These are phyloP conservation scores for Neuroscelio doddi DNA, from an alignment of 2,888 invertebrate genomes.

Conservation along the genomic window DNA sequence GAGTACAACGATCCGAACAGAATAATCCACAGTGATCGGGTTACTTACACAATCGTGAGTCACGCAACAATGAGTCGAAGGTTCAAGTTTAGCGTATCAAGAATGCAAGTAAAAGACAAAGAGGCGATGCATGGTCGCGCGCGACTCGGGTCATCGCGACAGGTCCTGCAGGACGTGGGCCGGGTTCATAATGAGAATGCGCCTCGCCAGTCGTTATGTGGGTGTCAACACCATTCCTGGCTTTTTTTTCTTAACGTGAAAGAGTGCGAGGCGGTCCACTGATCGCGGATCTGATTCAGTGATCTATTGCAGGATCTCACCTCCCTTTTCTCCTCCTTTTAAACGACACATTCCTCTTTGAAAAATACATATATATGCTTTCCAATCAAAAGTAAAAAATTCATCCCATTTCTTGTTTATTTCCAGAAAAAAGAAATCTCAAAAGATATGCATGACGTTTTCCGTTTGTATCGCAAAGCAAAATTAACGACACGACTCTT, in stretches of 20 bases:
- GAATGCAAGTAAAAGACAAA: constrained; percentile 30
- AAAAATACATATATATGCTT: too few species aligned
- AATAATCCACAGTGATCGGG: constrained; percentile 43
- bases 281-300: constrained; percentile 43
- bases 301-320: constrained; percentile 33
- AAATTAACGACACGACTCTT: too few species aligned
- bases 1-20: constrained; percentile 41
- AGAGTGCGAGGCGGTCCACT: constrained; percentile 20
- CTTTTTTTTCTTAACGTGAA: constrained; percentile 15
- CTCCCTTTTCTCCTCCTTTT: neutral
- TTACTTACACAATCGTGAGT: constrained; percentile 45
- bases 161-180: constrained; percentile 59
- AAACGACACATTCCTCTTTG: neutral
- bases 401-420: too few species aligned
- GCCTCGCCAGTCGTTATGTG: constrained; percentile 49
- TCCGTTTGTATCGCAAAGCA: too few species aligned
- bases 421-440: too few species aligned
- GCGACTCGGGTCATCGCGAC: constrained; percentile 51
- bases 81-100: constrained; percentile 44
- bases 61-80: constrained; percentile 44
- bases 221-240: constrained; percentile 51
- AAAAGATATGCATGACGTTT: too few species aligned
- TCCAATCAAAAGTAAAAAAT: too few species aligned
- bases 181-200: constrained; percentile 48
- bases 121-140: constrained; percentile 32